Base-by-base conservation (phyloP, 2,113 vertebrate genomes). In the Aegithalos caudatus region DNA sequence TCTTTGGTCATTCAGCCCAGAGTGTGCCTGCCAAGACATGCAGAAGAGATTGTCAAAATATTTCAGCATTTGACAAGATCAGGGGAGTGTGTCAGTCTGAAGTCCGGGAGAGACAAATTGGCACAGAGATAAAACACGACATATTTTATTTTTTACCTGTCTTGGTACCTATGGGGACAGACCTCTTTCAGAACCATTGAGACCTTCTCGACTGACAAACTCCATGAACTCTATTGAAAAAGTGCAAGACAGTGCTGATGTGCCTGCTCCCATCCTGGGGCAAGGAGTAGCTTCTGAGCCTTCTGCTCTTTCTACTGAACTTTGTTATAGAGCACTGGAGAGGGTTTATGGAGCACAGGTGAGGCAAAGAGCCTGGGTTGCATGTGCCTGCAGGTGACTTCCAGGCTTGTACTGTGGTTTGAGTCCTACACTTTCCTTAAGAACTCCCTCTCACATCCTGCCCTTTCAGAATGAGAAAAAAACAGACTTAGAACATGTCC, bases 21-120 rank as follows among this genome's bases (percentile, higher is more conserved):
- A 76, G 38, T 29, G 64, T 94, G 38, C 28, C 35, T 51, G 51
- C 38, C 69, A 33, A 70, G 27, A 82, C 1, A 0, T 10, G 23
- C 27, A 42, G 56, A 38, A 54, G 40, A 70, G 50, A 91, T 94
- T 83, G 79, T 35, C 38, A 40, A 87, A 95, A 85, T 81, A 61
- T 47, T 73, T 86, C 67, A 77, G 15, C 56, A 27, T 58, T 90
- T 83, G 44, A 81, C 83, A 93, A 81, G 47, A 82, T 40, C 7
- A 6, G n/a, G 25, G 18, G 40, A 73, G 7, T 7, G 7, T 31
- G 22, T 64, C 78, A 44, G 21, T 62, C 53, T 29, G 37, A 92
- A 62, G 54, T 18, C 11, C 12, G 56, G 40, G 27, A 0, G 4
- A 81, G 56, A 82, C 14, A 60, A 95, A 66, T 44, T 44, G 67